phyloP scores from a whole-genome alignment of 2,888 invertebrate genomes.

The Amphipyra tragopoginis region DNA sequence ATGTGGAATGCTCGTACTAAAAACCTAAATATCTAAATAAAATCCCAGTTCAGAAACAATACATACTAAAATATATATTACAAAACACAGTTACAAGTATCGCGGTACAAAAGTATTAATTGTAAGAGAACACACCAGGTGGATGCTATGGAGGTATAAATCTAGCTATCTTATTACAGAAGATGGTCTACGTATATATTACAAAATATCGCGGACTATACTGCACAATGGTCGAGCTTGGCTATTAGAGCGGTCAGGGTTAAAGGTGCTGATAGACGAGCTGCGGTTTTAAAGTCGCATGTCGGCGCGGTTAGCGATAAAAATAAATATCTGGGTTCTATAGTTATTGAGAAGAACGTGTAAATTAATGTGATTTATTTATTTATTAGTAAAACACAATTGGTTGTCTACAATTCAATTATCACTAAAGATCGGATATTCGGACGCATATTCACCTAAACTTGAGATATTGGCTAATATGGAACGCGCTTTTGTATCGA shows the following conservation, averaged over 20 bases:
- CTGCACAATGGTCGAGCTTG: conserved; percentile 55
- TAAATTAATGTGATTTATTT: too few relatives aligned
- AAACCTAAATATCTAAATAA: background rate
- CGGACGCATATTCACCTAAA: too few relatives aligned
- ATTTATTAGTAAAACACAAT: too few relatives aligned
- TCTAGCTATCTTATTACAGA: conserved; percentile 56
- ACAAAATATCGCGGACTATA: conserved; percentile 55
- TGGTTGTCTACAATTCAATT: too few relatives aligned
- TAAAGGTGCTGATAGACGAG: conserved; percentile 24
- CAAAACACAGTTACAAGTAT: conserved; percentile 43
- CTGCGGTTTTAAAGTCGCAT: background rate
- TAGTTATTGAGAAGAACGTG: too few relatives aligned
- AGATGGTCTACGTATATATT: conserved; percentile 57
- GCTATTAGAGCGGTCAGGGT: conserved; percentile 57
- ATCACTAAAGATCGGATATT: too few relatives aligned
- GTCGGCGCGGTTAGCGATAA: background rate
- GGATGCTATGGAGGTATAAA: conserved; percentile 49
- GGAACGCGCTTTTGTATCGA: too few relatives aligned
- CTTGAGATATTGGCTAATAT: too few relatives aligned
- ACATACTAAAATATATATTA: too few relatives aligned
- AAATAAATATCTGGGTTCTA: background rate
- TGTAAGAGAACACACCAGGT: conserved; percentile 17
- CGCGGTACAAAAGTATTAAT: conserved; percentile 34
- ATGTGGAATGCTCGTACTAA: too few relatives aligned
- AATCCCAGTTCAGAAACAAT: background rate